These are phyloP conservation scores for Acrossocheilus wenchowensis DNA, from an alignment of 2,797 vertebrate genomes.

Conservation along the genomic window DNA sequence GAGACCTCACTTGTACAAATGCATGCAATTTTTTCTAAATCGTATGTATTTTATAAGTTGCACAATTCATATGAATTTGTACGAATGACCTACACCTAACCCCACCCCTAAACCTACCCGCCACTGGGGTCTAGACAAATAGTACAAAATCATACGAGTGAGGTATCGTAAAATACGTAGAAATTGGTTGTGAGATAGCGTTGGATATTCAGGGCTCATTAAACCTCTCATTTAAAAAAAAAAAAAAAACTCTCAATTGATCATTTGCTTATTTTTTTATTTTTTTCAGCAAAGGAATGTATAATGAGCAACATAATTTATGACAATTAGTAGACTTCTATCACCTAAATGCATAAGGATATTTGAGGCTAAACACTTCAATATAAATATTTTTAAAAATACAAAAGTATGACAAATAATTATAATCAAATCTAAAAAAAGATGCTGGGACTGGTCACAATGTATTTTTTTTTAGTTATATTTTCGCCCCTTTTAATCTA, in stretches of 20 bases:
- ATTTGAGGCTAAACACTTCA: not conserved
- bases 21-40: no score
- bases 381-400: not conserved
- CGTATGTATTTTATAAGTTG: no score
- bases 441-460: not conserved
- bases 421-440: not conserved
- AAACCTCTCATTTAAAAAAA: not conserved
- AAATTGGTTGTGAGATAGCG: no score
- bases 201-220: not conserved
- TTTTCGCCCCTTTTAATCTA: no score
- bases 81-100: no score
- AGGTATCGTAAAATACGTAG: no score
- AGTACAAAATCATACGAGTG: no score
- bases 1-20: no score
- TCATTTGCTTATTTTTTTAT: not conserved
- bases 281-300: not conserved
- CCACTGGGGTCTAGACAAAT: no score
- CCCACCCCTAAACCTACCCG: no score
- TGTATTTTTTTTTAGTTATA: not conserved
- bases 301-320: not conserved
- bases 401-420: not conserved
- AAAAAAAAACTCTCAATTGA: not conserved
- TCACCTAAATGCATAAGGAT: not conserved
- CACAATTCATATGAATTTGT: no score
- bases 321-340: not conserved